Percentiles rank a stretch among this genome's conserved stretches.
Conservation (phyloP, 2,797 vertebrate species). For the Mycteria americana region DNA sequence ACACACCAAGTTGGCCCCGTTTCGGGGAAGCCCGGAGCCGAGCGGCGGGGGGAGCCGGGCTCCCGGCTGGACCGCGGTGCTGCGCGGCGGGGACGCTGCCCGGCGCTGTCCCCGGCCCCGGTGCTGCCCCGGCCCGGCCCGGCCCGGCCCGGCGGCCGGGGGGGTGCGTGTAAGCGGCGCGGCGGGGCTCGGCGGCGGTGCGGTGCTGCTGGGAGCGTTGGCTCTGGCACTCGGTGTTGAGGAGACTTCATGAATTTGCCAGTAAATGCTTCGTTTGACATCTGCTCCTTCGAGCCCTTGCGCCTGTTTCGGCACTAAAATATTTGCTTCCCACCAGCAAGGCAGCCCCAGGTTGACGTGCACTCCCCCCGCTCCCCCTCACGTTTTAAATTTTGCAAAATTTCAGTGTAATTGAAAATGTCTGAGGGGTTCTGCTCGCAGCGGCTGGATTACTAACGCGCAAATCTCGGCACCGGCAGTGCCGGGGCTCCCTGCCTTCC, state of each 20-base stretch:
- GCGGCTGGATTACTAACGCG: not conserved
- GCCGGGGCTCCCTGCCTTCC: not conserved
- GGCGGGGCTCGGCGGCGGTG: not conserved
- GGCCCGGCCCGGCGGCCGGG: not conserved
- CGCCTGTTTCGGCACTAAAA: not conserved
- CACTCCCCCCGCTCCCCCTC: accelerated
- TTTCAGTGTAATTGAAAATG: not conserved
- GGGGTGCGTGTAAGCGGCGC: not conserved
- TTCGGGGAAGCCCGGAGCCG: not conserved
- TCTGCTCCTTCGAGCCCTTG: not conserved
- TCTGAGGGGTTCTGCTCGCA: not conserved
- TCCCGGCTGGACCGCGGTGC: not conserved
- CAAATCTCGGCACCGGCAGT: not conserved
- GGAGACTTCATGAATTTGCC: not conserved
- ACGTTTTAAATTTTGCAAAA: not conserved
- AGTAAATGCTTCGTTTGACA: not conserved
- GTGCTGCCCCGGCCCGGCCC: not conserved
- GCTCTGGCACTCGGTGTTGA: not conserved
- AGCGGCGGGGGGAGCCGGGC: not conserved
- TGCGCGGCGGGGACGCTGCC: not conserved
- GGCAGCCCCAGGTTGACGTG: not conserved
- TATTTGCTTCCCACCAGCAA: not conserved
- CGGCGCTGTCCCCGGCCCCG: not conserved
- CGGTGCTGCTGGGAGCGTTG: not conserved
- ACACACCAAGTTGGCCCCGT: not conserved